These are phyloP conservation scores for Endotricha flammealis DNA, from an alignment of 2,888 invertebrate species.

Conservation along the genomic window DNA sequence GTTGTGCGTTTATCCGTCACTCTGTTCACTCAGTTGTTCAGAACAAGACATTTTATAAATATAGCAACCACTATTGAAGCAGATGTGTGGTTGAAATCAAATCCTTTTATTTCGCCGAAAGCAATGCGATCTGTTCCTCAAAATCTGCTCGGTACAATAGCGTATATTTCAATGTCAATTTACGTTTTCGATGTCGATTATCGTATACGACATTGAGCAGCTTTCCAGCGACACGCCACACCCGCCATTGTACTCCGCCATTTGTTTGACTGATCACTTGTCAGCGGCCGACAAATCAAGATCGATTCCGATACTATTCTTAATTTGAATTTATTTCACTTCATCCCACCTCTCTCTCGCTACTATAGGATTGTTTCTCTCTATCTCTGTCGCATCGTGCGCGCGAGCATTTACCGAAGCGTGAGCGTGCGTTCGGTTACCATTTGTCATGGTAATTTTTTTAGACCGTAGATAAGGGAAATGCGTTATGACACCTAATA, in stretches of 20 bases:
- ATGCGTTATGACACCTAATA: constrained; percentile 57
- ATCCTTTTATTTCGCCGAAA: constrained; percentile 5
- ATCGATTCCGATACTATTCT: constrained; percentile 65
- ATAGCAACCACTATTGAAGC: too few relatives aligned
- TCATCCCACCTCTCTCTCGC: constrained; percentile 19
- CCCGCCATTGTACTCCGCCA: constrained; percentile 51
- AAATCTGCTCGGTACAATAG: constrained; percentile 15
- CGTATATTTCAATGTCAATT: constrained; percentile 53
- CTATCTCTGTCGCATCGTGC: constrained; percentile 26
- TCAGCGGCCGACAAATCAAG: constrained; percentile 69
- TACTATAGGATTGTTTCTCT: constrained; percentile 24
- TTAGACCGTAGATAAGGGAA: constrained; percentile 50
- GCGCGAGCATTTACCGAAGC: constrained; percentile 28
- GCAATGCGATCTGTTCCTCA: constrained; percentile 8
- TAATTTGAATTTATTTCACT: constrained; percentile 49
- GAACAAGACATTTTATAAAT: too few relatives aligned
- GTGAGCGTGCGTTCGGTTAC: constrained; percentile 38
- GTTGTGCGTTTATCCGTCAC: too few relatives aligned
- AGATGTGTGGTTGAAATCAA: constrained; percentile 1
- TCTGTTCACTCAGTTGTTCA: too few relatives aligned
- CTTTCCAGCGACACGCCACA: constrained; percentile 39
- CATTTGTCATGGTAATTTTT: constrained; percentile 64
- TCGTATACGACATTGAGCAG: constrained; percentile 42
- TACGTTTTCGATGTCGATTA: constrained; percentile 49
- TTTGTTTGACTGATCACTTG: constrained; percentile 62